These are phyloP conservation scores for Eulithis testata DNA, from an alignment of 2,888 invertebrate species.

Conservation along the genomic window DNA sequence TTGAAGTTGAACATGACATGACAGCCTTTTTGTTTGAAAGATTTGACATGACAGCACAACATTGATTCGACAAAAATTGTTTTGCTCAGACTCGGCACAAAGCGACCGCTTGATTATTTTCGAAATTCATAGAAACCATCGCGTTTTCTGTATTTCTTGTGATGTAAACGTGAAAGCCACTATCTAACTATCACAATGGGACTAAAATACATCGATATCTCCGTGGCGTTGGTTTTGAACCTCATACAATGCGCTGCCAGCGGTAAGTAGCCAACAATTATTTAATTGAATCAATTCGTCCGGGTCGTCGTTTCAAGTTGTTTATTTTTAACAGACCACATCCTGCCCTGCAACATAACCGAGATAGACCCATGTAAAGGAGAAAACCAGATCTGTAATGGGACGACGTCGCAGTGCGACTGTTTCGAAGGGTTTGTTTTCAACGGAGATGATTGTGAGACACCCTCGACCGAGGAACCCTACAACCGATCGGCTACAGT, in stretches of 20 bases:
- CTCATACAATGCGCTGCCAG: conserved; percentile 64
- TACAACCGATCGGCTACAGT: conserved; percentile 59
- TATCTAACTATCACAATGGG: conserved; percentile 57
- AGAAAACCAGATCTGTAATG: conserved; percentile 64
- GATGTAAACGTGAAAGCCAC: conserved; percentile 61
- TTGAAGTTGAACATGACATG: background rate
- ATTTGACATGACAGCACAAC: conserved; percentile 29
- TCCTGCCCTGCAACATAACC: conserved; percentile 76
- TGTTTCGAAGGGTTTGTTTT: conserved; percentile 62
- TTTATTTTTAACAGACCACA: conserved; percentile 77
- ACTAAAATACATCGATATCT: conserved; percentile 59
- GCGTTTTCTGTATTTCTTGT: conserved; percentile 55
- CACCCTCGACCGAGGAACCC: conserved; percentile 40
- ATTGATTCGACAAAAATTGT: conserved; percentile 51
- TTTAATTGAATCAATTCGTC: conserved; percentile 83
- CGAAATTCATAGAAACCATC: conserved; percentile 51
- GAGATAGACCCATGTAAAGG: conserved; percentile 58
- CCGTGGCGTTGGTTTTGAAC: conserved; percentile 65
- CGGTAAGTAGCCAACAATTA: conserved; percentile 79
- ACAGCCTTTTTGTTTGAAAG: conserved; percentile 16
- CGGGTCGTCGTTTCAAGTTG: conserved; percentile 50
- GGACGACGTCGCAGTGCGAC: conserved; percentile 55
- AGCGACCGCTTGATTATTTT: conserved; percentile 51
- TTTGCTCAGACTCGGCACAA: conserved; percentile 58
- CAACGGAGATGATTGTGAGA: conserved; percentile 60